Evolutionary conservation across 2,797 vertebrate genomes (phyloP), one percentile per base, ranked within the genome.

Genomic region (Hydrolagus colliei): DNA sequence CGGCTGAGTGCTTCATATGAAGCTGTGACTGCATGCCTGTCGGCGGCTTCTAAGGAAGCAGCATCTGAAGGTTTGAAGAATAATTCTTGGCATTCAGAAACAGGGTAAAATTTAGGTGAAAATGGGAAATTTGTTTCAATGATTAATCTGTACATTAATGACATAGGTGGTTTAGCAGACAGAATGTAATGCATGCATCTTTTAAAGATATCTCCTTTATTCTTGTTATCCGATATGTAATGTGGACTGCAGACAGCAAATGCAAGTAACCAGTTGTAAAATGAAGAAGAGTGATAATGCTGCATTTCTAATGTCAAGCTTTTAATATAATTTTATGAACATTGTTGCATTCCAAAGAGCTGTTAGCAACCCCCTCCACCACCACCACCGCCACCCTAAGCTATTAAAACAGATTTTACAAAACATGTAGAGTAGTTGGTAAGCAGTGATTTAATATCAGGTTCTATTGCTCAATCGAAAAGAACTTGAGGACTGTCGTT

Each of bases 1-100:
- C 92, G 98, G 82, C 93, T 99, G 90, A 99, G 98, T 32, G 97
- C 96, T 73, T 98, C 97, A 0, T 99, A 99, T 6, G 98, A 99
- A 92, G 97, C 93, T 1, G 97, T 98, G 87, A 97, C 96, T 8
- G 96, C 97, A 35, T 97, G 97, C 86, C 91, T 99, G 88, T 93
- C 92, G 4, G 94, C 96, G 75, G 93, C 94, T 74, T 94, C 94
- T 89, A 96, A 95, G 93, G 97, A 97, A 88, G 92, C 94, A 0
- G 89, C 94, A 85, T 92, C 92, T 86, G 96, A 96, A 88, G 97
- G 96, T 89, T 91, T 93, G 87, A 84, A 84, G 79, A 84, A 84
- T 84, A 22, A 71, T 84, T 84, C 27, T 84, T 84, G 63, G 41
- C 79, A 35, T 84, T 84, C 10, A 84, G 32, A 71, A 76, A 84